Conservation (phyloP, 1,140 invertebrate species). For the Formica exsecta region DNA sequence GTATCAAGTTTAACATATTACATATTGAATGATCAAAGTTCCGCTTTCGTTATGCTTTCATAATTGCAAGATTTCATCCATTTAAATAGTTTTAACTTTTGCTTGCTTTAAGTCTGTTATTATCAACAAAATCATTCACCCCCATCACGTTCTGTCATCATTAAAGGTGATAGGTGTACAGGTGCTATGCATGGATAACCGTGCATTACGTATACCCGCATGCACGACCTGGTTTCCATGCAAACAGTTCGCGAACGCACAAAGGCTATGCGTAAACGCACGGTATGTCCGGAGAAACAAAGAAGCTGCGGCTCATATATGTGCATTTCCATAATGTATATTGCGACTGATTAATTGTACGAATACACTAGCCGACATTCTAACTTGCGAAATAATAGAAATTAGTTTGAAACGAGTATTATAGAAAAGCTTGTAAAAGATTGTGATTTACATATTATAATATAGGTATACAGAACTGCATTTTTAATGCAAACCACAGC, state of each 20-base stretch:
- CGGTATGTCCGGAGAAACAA: constrained; percentile 28
- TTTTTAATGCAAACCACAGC: too few relatives aligned
- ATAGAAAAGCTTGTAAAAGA: background rate
- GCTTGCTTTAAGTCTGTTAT: background rate
- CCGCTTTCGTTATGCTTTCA: background rate
- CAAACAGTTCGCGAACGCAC: constrained; percentile 43
- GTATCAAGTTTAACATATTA: background rate
- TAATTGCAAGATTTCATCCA: background rate
- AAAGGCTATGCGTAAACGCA: constrained; percentile 44
- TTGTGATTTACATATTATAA: background rate
- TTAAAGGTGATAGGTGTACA: constrained; percentile 54
- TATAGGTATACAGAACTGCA: background rate
- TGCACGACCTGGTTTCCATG: constrained; percentile 57
- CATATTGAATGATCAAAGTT: background rate
- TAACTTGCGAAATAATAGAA: background rate
- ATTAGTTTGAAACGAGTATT: background rate
- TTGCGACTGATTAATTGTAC: constrained; percentile 7
- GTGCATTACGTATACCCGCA: constrained; percentile 62
- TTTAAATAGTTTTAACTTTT: background rate
- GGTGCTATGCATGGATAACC: constrained; percentile 56
- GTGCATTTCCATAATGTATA: background rate
- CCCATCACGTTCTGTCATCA: constrained; percentile 27
- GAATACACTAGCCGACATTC: background rate
- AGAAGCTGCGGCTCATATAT: constrained; percentile 14
- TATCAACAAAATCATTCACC: constrained; percentile 41